A percentile compares a stretch with the other conserved stretches of the same genome.
Conservation (phyloP, 2,797 vertebrate genomes). For the Emydoidea blandingii region DNA sequence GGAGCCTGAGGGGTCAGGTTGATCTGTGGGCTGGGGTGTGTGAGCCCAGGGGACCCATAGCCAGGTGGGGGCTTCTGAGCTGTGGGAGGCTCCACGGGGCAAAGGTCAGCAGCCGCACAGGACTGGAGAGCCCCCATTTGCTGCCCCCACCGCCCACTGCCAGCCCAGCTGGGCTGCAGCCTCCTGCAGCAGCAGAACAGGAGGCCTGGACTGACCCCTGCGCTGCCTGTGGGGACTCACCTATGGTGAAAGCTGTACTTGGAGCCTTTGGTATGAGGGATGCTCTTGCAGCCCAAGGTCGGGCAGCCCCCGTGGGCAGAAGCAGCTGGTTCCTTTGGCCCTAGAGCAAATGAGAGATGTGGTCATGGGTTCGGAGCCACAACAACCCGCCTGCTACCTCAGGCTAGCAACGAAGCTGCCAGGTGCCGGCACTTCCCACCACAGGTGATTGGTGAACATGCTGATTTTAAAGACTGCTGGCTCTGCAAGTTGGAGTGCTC, state of each 20-base stretch:
- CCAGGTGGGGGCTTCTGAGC: neutral
- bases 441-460: neutral
- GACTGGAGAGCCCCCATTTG: neutral
- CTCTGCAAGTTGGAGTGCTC: neutral
- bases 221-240: constrained; percentile 71
- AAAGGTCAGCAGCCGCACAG: neutral
- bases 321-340: constrained; percentile 86
- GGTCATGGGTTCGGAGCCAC: accelerated
- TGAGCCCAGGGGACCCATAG: neutral
- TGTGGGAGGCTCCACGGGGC: neutral
- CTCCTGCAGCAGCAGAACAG: too few relatives aligned
- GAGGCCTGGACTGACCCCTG: neutral
- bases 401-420: neutral
- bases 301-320: constrained; percentile 84
- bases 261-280: constrained; percentile 88
- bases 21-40: neutral
- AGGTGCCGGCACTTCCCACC: neutral
- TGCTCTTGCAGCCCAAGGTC: constrained; percentile 89
- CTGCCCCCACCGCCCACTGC: neutral
- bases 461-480: neutral
- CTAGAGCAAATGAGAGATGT: constrained; percentile 70
- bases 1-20: neutral
- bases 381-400: neutral
- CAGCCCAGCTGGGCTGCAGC: too few relatives aligned
- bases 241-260: constrained; percentile 99